Conservation (phyloP, 2,888 invertebrate species). For the Oxytorus armatus region DNA sequence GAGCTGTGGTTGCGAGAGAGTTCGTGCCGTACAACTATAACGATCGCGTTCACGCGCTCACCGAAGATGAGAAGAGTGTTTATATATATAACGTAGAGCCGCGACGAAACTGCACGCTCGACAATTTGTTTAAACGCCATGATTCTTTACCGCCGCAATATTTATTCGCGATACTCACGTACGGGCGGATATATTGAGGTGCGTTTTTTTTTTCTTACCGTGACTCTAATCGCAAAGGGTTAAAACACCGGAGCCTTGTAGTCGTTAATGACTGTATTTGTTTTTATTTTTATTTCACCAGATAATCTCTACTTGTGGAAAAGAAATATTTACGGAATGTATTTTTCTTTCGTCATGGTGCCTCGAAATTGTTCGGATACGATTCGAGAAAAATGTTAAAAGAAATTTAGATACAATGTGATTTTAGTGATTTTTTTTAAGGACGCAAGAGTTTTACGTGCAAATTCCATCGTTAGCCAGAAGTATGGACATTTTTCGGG, state of each 20-base stretch:
- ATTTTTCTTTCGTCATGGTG: too few relatives aligned
- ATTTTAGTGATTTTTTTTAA: too few relatives aligned
- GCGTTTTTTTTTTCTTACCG: neutral
- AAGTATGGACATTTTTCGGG: too few relatives aligned
- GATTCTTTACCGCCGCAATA: slow-evolving; percentile 46
- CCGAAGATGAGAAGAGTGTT: slow-evolving; percentile 45
- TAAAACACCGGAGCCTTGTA: neutral
- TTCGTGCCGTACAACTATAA: slow-evolving; percentile 68
- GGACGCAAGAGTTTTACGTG: too few relatives aligned
- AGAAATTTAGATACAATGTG: too few relatives aligned
- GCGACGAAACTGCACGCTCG: slow-evolving; percentile 59
- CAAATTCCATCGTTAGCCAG: too few relatives aligned
- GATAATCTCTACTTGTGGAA: too few relatives aligned
- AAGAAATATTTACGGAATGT: too few relatives aligned
- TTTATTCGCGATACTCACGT: slow-evolving; percentile 46
- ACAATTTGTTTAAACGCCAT: slow-evolving; percentile 56
- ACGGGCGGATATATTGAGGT: slow-evolving; percentile 20
- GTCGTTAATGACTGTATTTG: too few relatives aligned
- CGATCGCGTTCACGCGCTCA: slow-evolving; percentile 59
- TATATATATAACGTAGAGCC: neutral
- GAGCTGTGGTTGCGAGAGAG: slow-evolving; percentile 48
- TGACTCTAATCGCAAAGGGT: neutral
- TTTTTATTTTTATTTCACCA: too few relatives aligned
- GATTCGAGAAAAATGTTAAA: too few relatives aligned
- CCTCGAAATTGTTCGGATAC: too few relatives aligned